Evolutionary conservation across 1,140 invertebrate genomes (phyloP), one percentile per base, ranked within the genome.

Genomic region (Heliconius himera): DNA sequence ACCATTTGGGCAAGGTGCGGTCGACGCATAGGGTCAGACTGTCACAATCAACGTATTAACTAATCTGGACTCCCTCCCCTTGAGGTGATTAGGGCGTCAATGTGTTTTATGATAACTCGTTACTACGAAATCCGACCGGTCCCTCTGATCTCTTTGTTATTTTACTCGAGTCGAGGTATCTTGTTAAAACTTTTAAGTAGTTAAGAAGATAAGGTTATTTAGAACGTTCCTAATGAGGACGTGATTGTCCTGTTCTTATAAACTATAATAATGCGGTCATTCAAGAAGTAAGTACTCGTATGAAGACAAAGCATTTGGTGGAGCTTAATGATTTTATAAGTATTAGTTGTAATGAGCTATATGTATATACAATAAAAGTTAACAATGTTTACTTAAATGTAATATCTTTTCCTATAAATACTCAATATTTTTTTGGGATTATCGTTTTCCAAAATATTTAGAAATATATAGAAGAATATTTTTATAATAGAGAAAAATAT

Each of bases 11-110:
- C 86, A 86, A 85, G 80, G 82, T 78, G 80, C 72, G 72, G 76
- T 41, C 83, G 83, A 84, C 88, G 87, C 82, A 83, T 88, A 89
- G 82, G 85, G 87, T 91, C 79, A 79, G 81, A 90, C 89, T 91
- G 88, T 71, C 78, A 82, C 88, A 90, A 93, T 90, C 86, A 89
- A 89, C 81, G 84, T 80, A 88, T 90, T 90, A 89, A 86, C 83
- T 80, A 83, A 87, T 86, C 84, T 83, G 84, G 88, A 89, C 87
- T 85, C 82, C 83, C 86, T 88, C 87, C 86, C 86, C 79, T 88
- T 87, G 85, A 89, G 79, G 84, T 88, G 83, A 91, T 91, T 91
- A 91, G 78, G 41, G 82, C 82, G 80, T 87, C 84, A 89, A 87
- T 87, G 79, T 78, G 76, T 77, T 26, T 80, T 80, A 83, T 82